Percentiles rank a stretch among this genome's conserved stretches.
phyloP scores from a whole-genome alignment of 1,140 invertebrate species.

The Leptoteleia sp. region DNA sequence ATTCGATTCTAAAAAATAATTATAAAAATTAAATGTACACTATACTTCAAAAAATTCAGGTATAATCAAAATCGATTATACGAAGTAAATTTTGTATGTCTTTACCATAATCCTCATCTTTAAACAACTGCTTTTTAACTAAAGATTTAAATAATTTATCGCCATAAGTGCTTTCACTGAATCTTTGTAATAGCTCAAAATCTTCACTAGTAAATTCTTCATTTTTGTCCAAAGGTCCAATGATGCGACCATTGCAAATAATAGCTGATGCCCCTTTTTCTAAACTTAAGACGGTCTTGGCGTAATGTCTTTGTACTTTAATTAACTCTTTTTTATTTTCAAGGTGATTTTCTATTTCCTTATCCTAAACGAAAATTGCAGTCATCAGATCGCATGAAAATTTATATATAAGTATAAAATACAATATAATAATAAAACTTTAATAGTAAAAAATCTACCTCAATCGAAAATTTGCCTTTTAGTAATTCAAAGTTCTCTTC shows the following conservation, averaged over 20 bases:
- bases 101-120: constrained; percentile 81
- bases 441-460: constrained; percentile 57
- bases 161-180: constrained; percentile 87
- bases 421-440: constrained; percentile 2
- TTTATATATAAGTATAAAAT: background rate
- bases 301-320: constrained; percentile 81
- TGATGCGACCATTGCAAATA: constrained; percentile 93
- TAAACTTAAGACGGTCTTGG: constrained; percentile 80
- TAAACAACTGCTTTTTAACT: constrained; percentile 79
- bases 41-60: too few species aligned
- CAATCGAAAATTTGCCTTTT: constrained; percentile 63
- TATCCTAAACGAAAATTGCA: constrained; percentile 58
- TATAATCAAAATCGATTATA: too few species aligned
- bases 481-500: constrained; percentile 69
- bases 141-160: constrained; percentile 89
- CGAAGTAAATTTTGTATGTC: too few species aligned
- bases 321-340: constrained; percentile 76
- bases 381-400: too few species aligned
- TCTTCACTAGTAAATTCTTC: constrained; percentile 95
- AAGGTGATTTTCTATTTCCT: constrained; percentile 70
- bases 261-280: constrained; percentile 84
- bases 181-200: constrained; percentile 93
- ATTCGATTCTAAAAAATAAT: constrained; percentile 71
- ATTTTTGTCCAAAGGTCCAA: constrained; percentile 89
- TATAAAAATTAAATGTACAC: too few species aligned